phyloP scores from a whole-genome alignment of 2,113 vertebrate genomes.

The Bos taurus region ARS-UCD2.0 NC_037328.1:146210501-146211000 shows the following conservation, averaged over 20 bases:
- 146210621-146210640: accelerated
- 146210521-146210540: not conserved
- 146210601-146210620: not conserved
- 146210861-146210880: not conserved
- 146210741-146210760: slow-evolving; percentile 99
- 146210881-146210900: not conserved
- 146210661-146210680: slow-evolving; percentile 97
- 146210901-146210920: not conserved
- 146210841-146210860: not conserved
- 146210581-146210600: not conserved
- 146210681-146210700: slow-evolving; percentile 93
- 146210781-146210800: not conserved
- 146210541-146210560: not conserved
- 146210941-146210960: not conserved
- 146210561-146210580: not conserved
- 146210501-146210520: not conserved
- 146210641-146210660: not conserved
- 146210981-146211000: not conserved
- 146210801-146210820: not conserved
- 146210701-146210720: slow-evolving; percentile 96
- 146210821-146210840: accelerated
- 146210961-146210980: not conserved
- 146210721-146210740: slow-evolving; percentile 94
- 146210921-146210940: not conserved
- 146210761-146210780: slow-evolving; percentile 98